These are phyloP conservation scores for Holacanthella duospinosa DNA, from an alignment of 2,888 invertebrate species.

Conservation along the genomic window DNA sequence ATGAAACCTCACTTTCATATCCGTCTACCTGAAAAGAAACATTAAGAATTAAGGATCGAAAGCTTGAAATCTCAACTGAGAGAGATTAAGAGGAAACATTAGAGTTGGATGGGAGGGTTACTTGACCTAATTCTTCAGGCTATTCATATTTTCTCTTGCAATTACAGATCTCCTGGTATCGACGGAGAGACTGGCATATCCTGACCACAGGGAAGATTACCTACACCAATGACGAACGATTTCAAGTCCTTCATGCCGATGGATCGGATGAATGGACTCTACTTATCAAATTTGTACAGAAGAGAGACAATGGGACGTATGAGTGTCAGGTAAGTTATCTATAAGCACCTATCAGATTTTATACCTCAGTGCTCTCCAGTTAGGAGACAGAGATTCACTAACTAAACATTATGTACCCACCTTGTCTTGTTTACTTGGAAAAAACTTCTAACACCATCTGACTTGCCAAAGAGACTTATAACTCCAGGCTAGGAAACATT, in stretches of 20 bases:
- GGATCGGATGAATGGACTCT: slow-evolving; percentile 88
- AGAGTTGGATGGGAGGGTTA: neutral
- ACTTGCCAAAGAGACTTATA: no score
- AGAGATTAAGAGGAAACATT: slow-evolving; percentile 3
- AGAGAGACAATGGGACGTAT: slow-evolving; percentile 84
- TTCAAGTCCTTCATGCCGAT: slow-evolving; percentile 66
- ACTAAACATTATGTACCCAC: no score
- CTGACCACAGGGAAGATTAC: slow-evolving; percentile 80
- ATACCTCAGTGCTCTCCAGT: neutral
- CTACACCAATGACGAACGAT: slow-evolving; percentile 75
- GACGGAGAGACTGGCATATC: slow-evolving; percentile 85
- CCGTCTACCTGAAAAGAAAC: neutral
- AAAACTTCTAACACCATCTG: no score
- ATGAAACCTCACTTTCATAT: neutral
- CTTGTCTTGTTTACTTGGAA: no score
- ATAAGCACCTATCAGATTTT: neutral
- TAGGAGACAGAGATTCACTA: no score
- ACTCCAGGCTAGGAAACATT: no score
- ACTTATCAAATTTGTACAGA: slow-evolving; percentile 88
- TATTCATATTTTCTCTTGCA: no score
- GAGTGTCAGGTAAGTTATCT: slow-evolving; percentile 7
- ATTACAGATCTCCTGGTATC: slow-evolving; percentile 77
- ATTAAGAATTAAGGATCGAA: neutral
- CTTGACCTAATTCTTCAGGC: neutral
- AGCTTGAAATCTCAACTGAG: neutral